phyloP scores from a whole-genome alignment of 1,140 invertebrate species.

The Babylonia areolata region DNA sequence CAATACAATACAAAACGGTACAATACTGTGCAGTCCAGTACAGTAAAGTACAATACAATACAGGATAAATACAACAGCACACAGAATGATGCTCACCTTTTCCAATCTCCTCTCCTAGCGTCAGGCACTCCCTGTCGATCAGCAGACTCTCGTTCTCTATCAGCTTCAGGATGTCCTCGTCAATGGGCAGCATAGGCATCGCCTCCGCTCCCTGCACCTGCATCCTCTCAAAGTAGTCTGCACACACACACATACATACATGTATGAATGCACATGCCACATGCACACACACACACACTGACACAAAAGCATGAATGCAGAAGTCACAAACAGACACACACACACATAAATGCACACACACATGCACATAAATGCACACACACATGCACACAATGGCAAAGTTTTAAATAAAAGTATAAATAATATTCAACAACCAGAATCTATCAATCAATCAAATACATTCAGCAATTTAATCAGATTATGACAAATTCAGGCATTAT shows the following conservation, averaged over 20 bases:
- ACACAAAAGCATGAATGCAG: background rate
- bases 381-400: too few species aligned
- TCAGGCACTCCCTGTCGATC: slow-evolving; percentile 68
- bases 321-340: background rate
- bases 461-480: too few species aligned
- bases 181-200: slow-evolving; percentile 41
- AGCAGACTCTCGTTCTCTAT: slow-evolving; percentile 70
- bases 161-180: slow-evolving; percentile 69
- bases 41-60: too few species aligned
- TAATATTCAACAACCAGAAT: too few species aligned
- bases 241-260: background rate
- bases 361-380: too few species aligned
- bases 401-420: too few species aligned
- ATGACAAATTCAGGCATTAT: too few species aligned
- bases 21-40: too few species aligned
- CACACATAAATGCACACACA: too few species aligned
- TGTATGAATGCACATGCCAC: slow-evolving; percentile 6
- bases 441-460: too few species aligned
- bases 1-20: too few species aligned
- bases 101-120: slow-evolving; percentile 72
- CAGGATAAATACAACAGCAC: background rate
- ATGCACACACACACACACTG: background rate
- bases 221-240: slow-evolving; percentile 60
- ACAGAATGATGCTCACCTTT: slow-evolving; percentile 72
- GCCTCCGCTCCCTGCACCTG: slow-evolving; percentile 28